These are phyloP conservation scores for Trachelus troglodyta DNA, from an alignment of 2,888 invertebrate species.

Conservation along the genomic window DNA sequence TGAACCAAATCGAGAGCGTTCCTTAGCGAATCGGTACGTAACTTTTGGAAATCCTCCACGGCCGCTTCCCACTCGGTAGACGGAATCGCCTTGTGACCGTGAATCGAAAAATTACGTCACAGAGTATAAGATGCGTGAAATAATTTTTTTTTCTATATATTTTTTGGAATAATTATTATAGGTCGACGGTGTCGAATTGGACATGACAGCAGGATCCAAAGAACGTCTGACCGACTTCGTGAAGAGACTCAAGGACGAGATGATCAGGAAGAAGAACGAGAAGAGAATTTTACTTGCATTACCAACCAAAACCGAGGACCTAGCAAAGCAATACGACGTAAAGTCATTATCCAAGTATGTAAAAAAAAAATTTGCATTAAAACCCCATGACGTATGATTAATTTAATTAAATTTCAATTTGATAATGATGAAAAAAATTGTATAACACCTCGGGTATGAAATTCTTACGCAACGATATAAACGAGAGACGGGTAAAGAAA, in stretches of 20 bases:
- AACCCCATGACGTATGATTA: not conserved
- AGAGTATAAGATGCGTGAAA: no score
- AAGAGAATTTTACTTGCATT: constrained; percentile 71
- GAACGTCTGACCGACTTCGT: constrained; percentile 68
- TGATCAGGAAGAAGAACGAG: constrained; percentile 67
- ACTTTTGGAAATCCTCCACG: no score
- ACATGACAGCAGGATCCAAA: constrained; percentile 69
- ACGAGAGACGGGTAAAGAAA: no score
- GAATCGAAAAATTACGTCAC: no score
- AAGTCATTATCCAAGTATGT: constrained; percentile 72
- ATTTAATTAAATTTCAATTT: not conserved
- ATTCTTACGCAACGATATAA: no score
- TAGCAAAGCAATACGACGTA: constrained; percentile 79
- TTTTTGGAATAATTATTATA: constrained; percentile 21
- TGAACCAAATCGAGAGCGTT: no score
- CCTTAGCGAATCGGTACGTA: no score
- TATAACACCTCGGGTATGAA: not conserved
- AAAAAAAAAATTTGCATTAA: constrained; percentile 18
- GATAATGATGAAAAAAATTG: constrained; percentile 8
- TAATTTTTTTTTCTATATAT: not conserved
- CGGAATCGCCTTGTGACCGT: no score
- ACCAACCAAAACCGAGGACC: constrained; percentile 74
- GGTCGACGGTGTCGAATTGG: constrained; percentile 71
- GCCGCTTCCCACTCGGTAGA: no score
- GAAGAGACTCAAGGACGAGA: constrained; percentile 58